phyloP scores from a whole-genome alignment of 2,113 vertebrate genomes.

The Mesocricetus auratus region DNA sequence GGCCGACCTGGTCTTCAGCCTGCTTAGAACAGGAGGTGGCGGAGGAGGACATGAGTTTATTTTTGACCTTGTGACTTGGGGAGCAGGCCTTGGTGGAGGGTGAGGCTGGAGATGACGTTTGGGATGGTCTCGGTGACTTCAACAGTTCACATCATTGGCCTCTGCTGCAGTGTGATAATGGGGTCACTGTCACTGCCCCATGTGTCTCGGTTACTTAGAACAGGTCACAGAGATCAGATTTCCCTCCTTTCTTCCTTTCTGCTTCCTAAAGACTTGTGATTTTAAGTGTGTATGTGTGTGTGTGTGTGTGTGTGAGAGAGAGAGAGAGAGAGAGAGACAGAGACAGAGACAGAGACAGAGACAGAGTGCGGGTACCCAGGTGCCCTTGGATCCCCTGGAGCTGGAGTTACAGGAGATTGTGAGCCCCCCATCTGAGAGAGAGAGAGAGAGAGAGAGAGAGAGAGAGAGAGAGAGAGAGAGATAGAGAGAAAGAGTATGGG shows the following conservation, averaged over 20 bases:
- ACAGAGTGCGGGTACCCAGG: no score
- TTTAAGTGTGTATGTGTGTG: background rate
- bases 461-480: no score
- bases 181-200: background rate
- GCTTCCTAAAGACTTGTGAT: background rate
- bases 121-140: background rate
- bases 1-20: background rate
- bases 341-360: no score
- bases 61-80: slow-evolving; percentile 23
- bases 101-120: background rate
- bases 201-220: background rate
- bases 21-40: background rate
- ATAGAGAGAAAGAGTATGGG: no score
- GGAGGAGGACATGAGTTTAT: background rate
- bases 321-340: no score
- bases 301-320: background rate
- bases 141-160: background rate
- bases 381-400: no score
- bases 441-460: no score
- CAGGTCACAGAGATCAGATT: background rate
- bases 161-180: background rate
- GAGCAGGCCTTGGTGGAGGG: background rate
- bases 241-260: background rate
- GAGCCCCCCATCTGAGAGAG: no score
- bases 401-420: no score